Percentiles rank a stretch among this genome's conserved stretches.
phyloP scores from a whole-genome alignment of 2,113 vertebrate genomes.

The Illadopsis cleaveri region DNA sequence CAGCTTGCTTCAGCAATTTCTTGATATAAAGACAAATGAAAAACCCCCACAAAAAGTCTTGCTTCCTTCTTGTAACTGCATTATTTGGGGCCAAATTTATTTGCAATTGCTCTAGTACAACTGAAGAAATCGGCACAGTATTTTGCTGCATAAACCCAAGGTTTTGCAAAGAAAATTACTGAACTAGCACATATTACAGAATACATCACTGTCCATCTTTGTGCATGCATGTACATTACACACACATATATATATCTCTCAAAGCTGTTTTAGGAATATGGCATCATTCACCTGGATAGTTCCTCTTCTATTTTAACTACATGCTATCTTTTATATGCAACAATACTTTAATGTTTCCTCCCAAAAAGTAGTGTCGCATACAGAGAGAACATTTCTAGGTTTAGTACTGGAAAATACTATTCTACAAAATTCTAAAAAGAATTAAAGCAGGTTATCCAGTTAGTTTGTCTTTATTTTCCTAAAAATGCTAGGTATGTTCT shows the following conservation, averaged over 20 bases:
- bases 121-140: not conserved
- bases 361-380: not conserved
- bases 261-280: not conserved
- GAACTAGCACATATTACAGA: not conserved
- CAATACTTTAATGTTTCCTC: not conserved
- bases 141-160: not conserved
- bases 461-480: not conserved
- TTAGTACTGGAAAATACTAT: not conserved
- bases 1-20: not conserved
- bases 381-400: not conserved
- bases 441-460: not conserved
- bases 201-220: rapidly evolving
- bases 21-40: not conserved
- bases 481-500: not conserved
- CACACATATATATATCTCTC: rapidly evolving
- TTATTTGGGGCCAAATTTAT: not conserved
- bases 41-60: not conserved
- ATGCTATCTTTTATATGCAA: not conserved
- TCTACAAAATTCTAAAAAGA: not conserved
- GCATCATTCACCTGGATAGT: not conserved
- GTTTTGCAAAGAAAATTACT: not conserved
- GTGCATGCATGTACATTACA: not conserved
- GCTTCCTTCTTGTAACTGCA: not conserved
- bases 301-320: not conserved
- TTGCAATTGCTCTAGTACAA: not conserved